phyloP scores from a whole-genome alignment of 2,888 invertebrate genomes.

The Adineta ricciae region DNA sequence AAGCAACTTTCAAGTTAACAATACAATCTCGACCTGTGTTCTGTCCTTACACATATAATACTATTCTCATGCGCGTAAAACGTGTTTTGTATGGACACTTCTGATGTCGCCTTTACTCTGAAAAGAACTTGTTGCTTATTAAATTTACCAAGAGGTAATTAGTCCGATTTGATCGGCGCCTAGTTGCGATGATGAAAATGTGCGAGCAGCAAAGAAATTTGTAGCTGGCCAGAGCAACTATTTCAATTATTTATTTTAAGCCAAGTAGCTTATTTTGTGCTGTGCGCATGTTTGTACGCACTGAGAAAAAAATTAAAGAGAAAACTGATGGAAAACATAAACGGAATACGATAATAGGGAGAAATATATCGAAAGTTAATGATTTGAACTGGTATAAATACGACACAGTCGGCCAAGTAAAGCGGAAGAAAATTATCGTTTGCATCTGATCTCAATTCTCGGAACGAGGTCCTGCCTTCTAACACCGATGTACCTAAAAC shows the following conservation, averaged over 20 bases:
- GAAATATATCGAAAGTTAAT: not conserved
- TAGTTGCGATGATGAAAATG: not conserved
- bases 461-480: not conserved
- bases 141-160: not conserved
- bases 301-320: not conserved
- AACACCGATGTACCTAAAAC: not conserved
- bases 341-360: not conserved
- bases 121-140: not conserved
- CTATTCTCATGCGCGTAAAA: not conserved
- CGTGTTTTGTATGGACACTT: not conserved
- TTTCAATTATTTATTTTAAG: too few species aligned
- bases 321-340: not conserved
- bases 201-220: not conserved
- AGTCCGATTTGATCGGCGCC: too few species aligned
- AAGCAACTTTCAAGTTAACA: not conserved
- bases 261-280: too few species aligned
- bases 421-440: not conserved
- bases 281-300: not conserved
- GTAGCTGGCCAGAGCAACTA: not conserved
- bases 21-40: too few species aligned
- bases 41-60: not conserved
- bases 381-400: not conserved
- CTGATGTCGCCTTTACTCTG: not conserved
- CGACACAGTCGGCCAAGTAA: not conserved
- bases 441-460: not conserved